A percentile compares a stretch with the other conserved stretches of the same genome.
These are phyloP conservation scores for Gallinago jamesoni DNA, from an alignment of 2,113 vertebrate species.

Conservation along the genomic window DNA sequence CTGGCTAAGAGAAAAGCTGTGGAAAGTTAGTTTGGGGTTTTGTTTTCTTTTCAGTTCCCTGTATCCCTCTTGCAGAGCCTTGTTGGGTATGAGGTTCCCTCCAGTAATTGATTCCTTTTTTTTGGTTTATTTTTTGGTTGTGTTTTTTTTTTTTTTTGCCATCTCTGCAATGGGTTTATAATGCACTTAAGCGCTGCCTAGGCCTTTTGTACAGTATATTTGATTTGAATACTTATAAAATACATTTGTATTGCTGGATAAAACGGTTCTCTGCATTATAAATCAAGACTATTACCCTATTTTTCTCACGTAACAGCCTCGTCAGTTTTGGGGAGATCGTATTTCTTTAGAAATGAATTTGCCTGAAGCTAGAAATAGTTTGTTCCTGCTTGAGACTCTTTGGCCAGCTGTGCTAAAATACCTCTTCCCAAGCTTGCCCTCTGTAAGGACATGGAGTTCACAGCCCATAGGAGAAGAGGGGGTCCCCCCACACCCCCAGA, in stretches of 20 bases:
- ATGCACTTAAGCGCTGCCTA: background rate
- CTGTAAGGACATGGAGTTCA: background rate
- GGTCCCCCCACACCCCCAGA: background rate
- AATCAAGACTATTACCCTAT: background rate
- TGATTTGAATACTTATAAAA: background rate
- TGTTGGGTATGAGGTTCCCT: background rate
- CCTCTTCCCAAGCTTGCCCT: background rate
- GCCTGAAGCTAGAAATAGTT: background rate
- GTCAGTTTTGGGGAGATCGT: background rate
- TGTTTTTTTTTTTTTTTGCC: background rate
- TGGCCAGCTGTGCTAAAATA: background rate
- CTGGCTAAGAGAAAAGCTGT: background rate
- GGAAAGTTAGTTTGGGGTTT: conserved; percentile 1
- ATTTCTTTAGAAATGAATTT: background rate
- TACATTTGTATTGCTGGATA: background rate
- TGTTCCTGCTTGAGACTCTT: background rate
- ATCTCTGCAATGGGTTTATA: background rate
- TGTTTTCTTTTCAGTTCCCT: background rate
- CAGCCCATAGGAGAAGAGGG: background rate
- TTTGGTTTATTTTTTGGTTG: background rate
- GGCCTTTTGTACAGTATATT: background rate
- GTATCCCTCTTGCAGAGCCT: background rate
- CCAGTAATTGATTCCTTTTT: background rate
- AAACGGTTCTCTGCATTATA: background rate
- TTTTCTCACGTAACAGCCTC: background rate